Conservation (phyloP, 1,140 invertebrate species). For the Aphelinus atriplicis region DNA sequence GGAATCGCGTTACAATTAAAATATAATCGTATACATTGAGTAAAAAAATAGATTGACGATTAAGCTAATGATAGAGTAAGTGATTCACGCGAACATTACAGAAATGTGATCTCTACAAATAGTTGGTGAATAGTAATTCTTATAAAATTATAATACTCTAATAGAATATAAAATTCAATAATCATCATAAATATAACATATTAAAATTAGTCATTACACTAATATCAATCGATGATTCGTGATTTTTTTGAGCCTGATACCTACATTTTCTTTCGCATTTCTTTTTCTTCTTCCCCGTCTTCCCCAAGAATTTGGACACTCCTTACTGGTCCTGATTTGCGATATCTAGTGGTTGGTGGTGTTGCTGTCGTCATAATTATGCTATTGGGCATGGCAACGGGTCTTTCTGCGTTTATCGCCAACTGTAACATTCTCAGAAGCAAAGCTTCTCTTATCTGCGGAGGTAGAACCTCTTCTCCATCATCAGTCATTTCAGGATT, state of each 20-base stretch:
- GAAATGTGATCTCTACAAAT: not conserved
- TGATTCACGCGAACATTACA: not conserved
- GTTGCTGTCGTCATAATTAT: conserved; percentile 45
- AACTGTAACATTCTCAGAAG: conserved; percentile 76
- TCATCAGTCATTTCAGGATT: conserved; percentile 54
- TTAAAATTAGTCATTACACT: too few relatives aligned
- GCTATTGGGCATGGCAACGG: conserved; percentile 54
- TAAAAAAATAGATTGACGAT: conserved; percentile 14
- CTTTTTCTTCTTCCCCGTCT: conserved; percentile 52
- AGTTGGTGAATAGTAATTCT: not conserved
- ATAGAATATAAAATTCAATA: conserved; percentile 15
- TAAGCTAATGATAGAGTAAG: not conserved
- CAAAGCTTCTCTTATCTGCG: conserved; percentile 74
- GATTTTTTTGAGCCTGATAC: too few relatives aligned
- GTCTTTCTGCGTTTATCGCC: conserved; percentile 73
- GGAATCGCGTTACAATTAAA: too few relatives aligned
- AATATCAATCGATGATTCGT: too few relatives aligned
- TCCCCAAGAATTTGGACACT: conserved; percentile 61
- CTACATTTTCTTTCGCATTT: conserved; percentile 57
- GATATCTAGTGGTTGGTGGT: conserved; percentile 47
- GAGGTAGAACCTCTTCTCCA: conserved; percentile 70
- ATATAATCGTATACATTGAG: not conserved
- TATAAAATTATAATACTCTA: conserved; percentile 5
- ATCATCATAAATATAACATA: not conserved
- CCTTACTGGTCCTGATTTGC: conserved; percentile 58